Evolutionary conservation across 1,140 invertebrate genomes (phyloP).

Genomic region (Heliothis virescens): DNA sequence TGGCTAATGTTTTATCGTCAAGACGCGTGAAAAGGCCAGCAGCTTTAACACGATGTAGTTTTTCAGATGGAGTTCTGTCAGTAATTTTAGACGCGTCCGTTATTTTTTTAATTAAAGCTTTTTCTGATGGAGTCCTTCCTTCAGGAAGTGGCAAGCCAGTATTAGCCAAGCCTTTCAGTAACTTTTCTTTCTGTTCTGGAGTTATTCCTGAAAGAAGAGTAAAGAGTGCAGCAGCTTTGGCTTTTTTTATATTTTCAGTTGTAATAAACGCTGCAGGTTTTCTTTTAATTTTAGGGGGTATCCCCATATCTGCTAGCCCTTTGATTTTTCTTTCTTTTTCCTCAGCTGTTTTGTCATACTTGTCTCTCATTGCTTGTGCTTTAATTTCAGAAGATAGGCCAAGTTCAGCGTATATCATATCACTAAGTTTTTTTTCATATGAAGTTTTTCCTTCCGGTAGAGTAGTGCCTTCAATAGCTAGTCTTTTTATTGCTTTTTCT

Average conservation of each 20-base stretch:
- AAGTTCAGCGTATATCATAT: conserved; percentile 29
- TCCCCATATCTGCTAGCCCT: conserved; percentile 55
- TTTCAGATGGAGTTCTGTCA: conserved; percentile 20
- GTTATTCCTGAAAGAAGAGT: conserved; percentile 59
- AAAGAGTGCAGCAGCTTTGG: conserved; percentile 57
- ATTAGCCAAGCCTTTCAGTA: conserved; percentile 59
- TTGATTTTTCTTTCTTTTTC: conserved; percentile 56
- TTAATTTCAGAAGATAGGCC: conserved; percentile 24
- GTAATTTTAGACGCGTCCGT: neutral
- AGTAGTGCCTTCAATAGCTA: conserved; percentile 36
- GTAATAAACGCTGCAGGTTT: neutral
- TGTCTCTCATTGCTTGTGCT: conserved; percentile 12
- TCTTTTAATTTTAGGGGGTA: conserved; percentile 38
- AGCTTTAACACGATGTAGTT: conserved; percentile 55
- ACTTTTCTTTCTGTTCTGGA: conserved; percentile 61
- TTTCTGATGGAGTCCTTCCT: conserved; percentile 59
- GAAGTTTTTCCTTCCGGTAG: conserved; percentile 49
- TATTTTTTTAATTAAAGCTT: conserved; percentile 39
- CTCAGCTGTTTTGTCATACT: conserved; percentile 42
- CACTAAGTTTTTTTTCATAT: conserved; percentile 50
- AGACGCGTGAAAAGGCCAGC: conserved; percentile 54
- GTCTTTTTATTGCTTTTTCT: conserved; percentile 48
- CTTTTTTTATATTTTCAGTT: conserved; percentile 51
- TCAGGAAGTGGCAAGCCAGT: conserved; percentile 60
- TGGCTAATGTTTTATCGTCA: conserved; percentile 54